Percentiles rank a stretch among this genome's conserved stretches.
phyloP scores from a whole-genome alignment of 2,113 vertebrate genomes.

The Bos taurus region ARS-UCD2.0 NC_037357.1:104238501-104239000 shows the following conservation, averaged over 20 bases:
- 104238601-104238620: neutral
- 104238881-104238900: neutral
- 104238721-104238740: neutral
- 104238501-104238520: neutral
- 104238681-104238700: neutral
- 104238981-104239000: neutral
- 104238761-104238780: neutral
- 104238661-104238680: neutral
- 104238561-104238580: neutral
- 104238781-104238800: neutral
- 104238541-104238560: neutral
- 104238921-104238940: slow-evolving; percentile 6
- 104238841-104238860: neutral
- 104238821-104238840: neutral
- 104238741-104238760: neutral
- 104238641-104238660: neutral
- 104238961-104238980: neutral
- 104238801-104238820: neutral
- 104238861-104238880: neutral
- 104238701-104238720: neutral
- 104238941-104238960: neutral
- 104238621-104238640: neutral
- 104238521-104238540: neutral
- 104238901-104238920: neutral
- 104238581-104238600: neutral